Percentiles rank a stretch among this genome's conserved stretches.
phyloP scores from a whole-genome alignment of 2,888 invertebrate genomes.

The Chalcis sispes region DNA sequence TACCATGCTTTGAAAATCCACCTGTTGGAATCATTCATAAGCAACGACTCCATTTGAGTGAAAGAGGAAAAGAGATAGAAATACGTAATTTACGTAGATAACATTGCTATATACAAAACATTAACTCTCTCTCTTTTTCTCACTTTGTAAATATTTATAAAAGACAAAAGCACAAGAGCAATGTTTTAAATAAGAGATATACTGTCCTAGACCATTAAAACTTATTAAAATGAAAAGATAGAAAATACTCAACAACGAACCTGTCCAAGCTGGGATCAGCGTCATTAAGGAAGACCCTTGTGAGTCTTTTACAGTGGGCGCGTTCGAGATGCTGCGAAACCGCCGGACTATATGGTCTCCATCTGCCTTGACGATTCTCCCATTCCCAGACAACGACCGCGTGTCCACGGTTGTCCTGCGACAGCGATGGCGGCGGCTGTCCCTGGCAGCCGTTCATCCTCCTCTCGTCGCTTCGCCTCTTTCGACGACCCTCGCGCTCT shows the following conservation, averaged over 20 bases:
- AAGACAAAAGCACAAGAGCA: slow-evolving; percentile 1
- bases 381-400: slow-evolving; percentile 91
- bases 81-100: too few species aligned
- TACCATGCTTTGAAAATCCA: slow-evolving; percentile 40
- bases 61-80: too few species aligned
- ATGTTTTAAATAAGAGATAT: too few species aligned
- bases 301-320: slow-evolving; percentile 89
- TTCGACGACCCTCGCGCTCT: not conserved
- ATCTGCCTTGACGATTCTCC: slow-evolving; percentile 83
- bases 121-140: slow-evolving; percentile 11
- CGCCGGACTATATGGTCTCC: slow-evolving; percentile 91
- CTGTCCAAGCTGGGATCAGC: slow-evolving; percentile 89
- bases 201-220: not conserved
- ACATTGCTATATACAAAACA: slow-evolving; percentile 16
- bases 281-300: slow-evolving; percentile 89
- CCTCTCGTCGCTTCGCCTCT: slow-evolving; percentile 16
- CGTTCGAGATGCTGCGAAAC: slow-evolving; percentile 91
- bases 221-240: not conserved
- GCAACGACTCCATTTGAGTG: not conserved
- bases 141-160: not conserved
- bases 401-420: slow-evolving; percentile 77
- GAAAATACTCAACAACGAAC: slow-evolving; percentile 58
- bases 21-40: slow-evolving; percentile 45
- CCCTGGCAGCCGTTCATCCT: slow-evolving; percentile 66
- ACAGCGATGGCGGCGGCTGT: slow-evolving; percentile 29